Evolutionary conservation across 2,113 vertebrate genomes (phyloP).

Genomic region (Paramisgurnus dabryanus): DNA sequence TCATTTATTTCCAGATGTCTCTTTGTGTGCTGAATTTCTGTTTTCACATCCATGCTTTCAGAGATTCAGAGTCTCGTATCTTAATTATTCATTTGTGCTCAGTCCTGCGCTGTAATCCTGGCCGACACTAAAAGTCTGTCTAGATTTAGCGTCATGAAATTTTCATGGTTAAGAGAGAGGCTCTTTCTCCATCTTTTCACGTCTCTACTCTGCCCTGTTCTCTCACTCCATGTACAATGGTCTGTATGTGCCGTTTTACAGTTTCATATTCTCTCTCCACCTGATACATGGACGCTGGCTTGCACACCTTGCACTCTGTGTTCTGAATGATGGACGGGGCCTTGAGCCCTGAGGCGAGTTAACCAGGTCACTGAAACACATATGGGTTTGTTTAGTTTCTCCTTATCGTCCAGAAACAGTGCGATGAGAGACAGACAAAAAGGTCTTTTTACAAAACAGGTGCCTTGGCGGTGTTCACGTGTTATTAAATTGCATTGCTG

Average conservation of each 20-base stretch:
- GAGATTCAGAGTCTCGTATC: slow-evolving; percentile 68
- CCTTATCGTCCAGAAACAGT: slow-evolving; percentile 10
- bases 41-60: slow-evolving; percentile 44
- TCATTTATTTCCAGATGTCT: background rate
- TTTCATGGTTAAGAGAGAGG: slow-evolving; percentile 83
- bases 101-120: slow-evolving; percentile 85
- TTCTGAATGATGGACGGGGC: slow-evolving; percentile 31
- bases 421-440: background rate
- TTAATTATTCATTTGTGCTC: slow-evolving; percentile 88
- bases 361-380: slow-evolving; percentile 35
- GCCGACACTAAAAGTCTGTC: slow-evolving; percentile 93
- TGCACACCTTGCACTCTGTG: slow-evolving; percentile 39
- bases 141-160: slow-evolving; percentile 92
- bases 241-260: slow-evolving; percentile 10
- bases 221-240: slow-evolving; percentile 18
- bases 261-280: slow-evolving; percentile 47
- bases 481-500: too few species aligned
- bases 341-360: slow-evolving; percentile 37
- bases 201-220: slow-evolving; percentile 57
- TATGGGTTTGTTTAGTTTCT: slow-evolving; percentile 33
- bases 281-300: slow-evolving; percentile 33
- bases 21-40: slow-evolving; percentile 39
- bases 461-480: too few species aligned
- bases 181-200: slow-evolving; percentile 39
- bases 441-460: background rate